A percentile compares a stretch with the other conserved stretches of the same genome.
phyloP scores from a whole-genome alignment of 1,140 invertebrate species.

The Orius insidiosus region DNA sequence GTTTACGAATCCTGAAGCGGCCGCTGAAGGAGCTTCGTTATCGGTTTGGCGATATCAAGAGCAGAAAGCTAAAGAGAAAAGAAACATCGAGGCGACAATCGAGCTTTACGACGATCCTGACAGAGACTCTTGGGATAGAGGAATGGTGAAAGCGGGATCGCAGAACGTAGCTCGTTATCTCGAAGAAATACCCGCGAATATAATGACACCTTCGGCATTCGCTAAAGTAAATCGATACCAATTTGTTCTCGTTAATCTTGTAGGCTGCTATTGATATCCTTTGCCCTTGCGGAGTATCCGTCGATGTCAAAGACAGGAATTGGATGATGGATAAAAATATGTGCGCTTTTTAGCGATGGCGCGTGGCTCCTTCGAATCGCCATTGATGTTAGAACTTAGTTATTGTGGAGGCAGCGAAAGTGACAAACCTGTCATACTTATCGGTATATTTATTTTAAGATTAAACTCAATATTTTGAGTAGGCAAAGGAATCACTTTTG shows the following conservation, averaged over 20 bases:
- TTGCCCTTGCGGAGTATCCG: constrained; percentile 21
- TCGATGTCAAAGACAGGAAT: constrained; percentile 26
- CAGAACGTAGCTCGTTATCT: constrained; percentile 69
- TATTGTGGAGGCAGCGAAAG: constrained; percentile 22
- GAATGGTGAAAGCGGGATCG: constrained; percentile 52
- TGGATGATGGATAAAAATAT: constrained; percentile 37
- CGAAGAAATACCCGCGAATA: constrained; percentile 67
- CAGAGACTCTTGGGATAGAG: constrained; percentile 54
- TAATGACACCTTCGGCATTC: constrained; percentile 71
- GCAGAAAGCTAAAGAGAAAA: constrained; percentile 38
- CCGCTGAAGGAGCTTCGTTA: constrained; percentile 52
- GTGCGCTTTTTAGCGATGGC: constrained; percentile 35
- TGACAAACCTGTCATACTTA: constrained; percentile 25
- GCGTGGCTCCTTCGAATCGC: constrained; percentile 33
- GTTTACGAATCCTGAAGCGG: constrained; percentile 49
- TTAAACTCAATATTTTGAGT: constrained; percentile 1
- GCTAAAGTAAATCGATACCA: too few species aligned
- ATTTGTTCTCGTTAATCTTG: too few species aligned
- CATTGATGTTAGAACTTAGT: constrained; percentile 33
- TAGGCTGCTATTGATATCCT: constrained; percentile 20
- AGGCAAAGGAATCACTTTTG: constrained; percentile 79
- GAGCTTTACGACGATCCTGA: constrained; percentile 25
- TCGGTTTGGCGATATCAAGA: constrained; percentile 46
- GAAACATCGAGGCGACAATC: constrained; percentile 11
- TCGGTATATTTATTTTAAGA: constrained; percentile 21